Evolutionary conservation across 2,888 invertebrate species (phyloP), one percentile per base, ranked within the genome.

Genomic region (Drosophila villosipedis): DNA sequence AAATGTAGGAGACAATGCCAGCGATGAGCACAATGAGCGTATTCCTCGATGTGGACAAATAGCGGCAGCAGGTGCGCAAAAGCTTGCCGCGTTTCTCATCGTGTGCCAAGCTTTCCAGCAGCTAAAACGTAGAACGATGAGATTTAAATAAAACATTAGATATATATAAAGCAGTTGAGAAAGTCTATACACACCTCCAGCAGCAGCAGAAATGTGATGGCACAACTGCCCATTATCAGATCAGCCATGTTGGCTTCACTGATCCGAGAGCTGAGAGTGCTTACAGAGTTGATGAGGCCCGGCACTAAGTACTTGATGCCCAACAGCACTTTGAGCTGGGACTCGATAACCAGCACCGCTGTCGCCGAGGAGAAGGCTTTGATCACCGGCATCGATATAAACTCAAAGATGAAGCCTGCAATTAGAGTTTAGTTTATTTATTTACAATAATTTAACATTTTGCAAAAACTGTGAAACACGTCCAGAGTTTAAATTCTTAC

Each of bases 361-460:
- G 97, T 97, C 12, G 97, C 97, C 14, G 97, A 96, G 55, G 97
- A 97, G 93, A 98, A 98, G n/a, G 97, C 97, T 78, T 96, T 96
- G 49, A 96, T 96, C 61, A 97, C 97, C 3, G 97, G 96, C 76
- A 96, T 95, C 4, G 97, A 97, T 73, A 98, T 97, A 91, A 97
- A 96, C 83, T 97, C 97, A 74, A 97, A 96, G 69, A 97, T 94
- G 92, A 97, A 97, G 65, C 97, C 97, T 97, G 89, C 16, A 73
- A 68, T 16, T 12, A 58, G 19, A 68, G 73, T 55, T 62, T 25
- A 10, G 10, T 30, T 50, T 19, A 50, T 10, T 1, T 28, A 49
- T 19, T 49, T 25, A 28, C 16, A 49, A 19, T 16, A 28, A 9
- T 10, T 28, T 22, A 0, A 47, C 7, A 47, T 14, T 7, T 47